Conservation (phyloP, 2,888 invertebrate genomes). For the Euclidia mi region DNA sequence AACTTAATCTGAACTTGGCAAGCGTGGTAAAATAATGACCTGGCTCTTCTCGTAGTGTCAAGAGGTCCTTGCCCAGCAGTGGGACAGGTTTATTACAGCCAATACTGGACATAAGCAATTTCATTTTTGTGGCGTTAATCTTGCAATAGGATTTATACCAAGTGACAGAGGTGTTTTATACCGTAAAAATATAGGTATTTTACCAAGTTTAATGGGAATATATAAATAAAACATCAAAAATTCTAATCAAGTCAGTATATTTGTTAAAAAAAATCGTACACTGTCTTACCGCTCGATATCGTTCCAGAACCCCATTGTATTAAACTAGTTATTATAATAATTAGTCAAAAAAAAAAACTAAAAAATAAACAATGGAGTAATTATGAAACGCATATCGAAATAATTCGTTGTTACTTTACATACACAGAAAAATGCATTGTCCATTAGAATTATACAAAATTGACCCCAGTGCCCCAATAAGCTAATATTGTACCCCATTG, state of each 20-base stretch:
- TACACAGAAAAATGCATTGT: constrained; percentile 36
- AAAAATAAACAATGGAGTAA: constrained; percentile 81
- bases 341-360: constrained; percentile 58
- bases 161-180: too few species aligned
- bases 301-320: constrained; percentile 89
- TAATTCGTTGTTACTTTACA: constrained; percentile 80
- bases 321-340: constrained; percentile 68
- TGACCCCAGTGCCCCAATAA: too few species aligned
- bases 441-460: constrained; percentile 20
- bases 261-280: constrained; percentile 86
- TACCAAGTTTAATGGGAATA: too few species aligned
- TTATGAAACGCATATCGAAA: constrained; percentile 85
- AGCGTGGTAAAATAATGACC: too few species aligned
- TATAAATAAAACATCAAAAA: background rate
- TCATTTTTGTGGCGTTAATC: too few species aligned
- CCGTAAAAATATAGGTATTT: too few species aligned
- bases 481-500: background rate
- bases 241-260: constrained; percentile 83
- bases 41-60: too few species aligned
- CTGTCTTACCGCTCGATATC: constrained; percentile 74
- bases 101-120: too few species aligned
- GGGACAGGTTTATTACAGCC: too few species aligned
- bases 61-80: too few species aligned
- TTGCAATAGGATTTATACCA: too few species aligned
- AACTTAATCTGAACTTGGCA: too few species aligned